Base-by-base conservation (phyloP, 2,797 vertebrate genomes). In the Liparis tanakae region DNA sequence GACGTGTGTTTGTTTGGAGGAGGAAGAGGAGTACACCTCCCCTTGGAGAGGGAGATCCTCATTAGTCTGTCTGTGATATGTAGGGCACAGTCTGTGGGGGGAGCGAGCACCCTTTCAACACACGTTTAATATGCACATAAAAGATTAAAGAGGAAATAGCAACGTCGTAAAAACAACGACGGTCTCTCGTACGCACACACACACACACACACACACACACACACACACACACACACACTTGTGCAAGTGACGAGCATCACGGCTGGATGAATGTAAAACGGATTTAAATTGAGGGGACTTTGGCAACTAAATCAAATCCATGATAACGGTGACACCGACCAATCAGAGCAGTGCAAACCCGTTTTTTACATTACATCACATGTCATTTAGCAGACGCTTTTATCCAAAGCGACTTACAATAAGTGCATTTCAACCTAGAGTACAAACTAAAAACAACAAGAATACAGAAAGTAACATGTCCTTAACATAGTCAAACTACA, bases 121-220 rank as follows among this genome's bases (percentile, higher is more conserved):
- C 69, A 70, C 46, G 61, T 87, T 94, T 90, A 84, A 90, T 89
- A 89, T 89, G 85, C 89, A 91, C 87, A 92, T 89, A 88, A 89
- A 92, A 90, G 81, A 94, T 93, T 80, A 93, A 93, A 91, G 91
- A 62, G 72, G 79, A 89, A 82, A 87, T 73, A 72, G 64, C 61
- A 70, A 72, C 4, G 44, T 67, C 17, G 54, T 74, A 83, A 87
- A 86, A 83, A 82, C 67, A 67, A 74, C 55, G 55, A 79, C 56
- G 50, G 59, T 25, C 72, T 76, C 58, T 22, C 60, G 18, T 9
- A 7, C 34, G 46, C 2, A 61, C 55, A 50, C 54, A 44, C 51
- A 66, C 53, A 56, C 22, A 55, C 20, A 36, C 36, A 3, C 3
- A 12, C 25, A 30, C 25, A 30, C 25, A 30, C 25, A 30, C 53